Evolutionary conservation across 1,140 invertebrate genomes (phyloP).

Genomic region (Drosophila sturtevanti): DNA sequence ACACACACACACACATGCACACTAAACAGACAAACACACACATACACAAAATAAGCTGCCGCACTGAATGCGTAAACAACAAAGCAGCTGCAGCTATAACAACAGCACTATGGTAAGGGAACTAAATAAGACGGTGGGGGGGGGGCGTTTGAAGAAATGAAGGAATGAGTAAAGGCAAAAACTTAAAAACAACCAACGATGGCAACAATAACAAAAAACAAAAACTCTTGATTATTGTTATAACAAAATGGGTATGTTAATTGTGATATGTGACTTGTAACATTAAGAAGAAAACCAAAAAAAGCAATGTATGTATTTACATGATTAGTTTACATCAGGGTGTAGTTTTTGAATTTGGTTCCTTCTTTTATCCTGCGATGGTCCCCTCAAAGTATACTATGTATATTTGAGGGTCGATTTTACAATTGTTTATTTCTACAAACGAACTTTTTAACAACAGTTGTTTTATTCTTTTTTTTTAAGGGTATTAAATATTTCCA

Average conservation of each 20-base stretch:
- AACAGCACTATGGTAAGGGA: slow-evolving; percentile 30
- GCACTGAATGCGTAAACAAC: slow-evolving; percentile 72
- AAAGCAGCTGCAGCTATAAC: slow-evolving; percentile 70
- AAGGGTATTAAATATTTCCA: slow-evolving; percentile 6
- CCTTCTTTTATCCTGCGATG: too few species aligned
- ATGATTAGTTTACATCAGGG: neutral
- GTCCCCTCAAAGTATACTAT: too few species aligned
- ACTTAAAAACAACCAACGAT: slow-evolving; percentile 50
- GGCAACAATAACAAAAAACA: slow-evolving; percentile 43
- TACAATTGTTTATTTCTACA: too few species aligned
- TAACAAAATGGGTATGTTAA: neutral
- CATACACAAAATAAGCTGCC: slow-evolving; percentile 18
- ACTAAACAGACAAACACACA: slow-evolving; percentile 44
- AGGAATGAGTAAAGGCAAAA: slow-evolving; percentile 10
- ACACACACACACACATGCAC: slow-evolving; percentile 62
- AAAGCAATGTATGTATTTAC: too few species aligned
- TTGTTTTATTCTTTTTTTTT: too few species aligned
- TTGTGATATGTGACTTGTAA: neutral
- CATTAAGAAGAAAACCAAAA: too few species aligned
- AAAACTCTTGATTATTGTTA: slow-evolving; percentile 41
- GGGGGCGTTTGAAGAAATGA: neutral
- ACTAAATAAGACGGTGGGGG: neutral
- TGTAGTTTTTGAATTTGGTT: too few species aligned
- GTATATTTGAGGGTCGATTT: too few species aligned
- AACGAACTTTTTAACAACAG: too few species aligned